Base-by-base conservation (phyloP, 2,888 invertebrate genomes). In the Temnothorax rugatulus region DNA sequence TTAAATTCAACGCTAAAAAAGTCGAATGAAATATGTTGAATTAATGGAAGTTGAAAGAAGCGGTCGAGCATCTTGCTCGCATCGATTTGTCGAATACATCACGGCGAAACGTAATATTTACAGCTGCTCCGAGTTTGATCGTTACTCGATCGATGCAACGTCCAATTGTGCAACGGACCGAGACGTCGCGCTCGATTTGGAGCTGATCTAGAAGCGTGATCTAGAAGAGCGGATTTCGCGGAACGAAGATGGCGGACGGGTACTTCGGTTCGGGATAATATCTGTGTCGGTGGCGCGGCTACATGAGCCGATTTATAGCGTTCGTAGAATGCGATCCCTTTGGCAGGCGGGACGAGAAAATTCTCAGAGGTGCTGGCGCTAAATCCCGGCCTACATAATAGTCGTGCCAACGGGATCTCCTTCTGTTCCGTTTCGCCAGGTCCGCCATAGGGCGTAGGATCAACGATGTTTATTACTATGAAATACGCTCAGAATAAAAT, bases 291-390 rank as follows among this genome's bases (percentile, higher is more conserved):
- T 74, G 59, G 68, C 47, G 57, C 61, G 52, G 73, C 69, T 52
- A 34, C 89, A 89, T 83, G 83, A 83, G 86, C 85, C 88, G 90
- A 91, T 92, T 91, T 91, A 89, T 91, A 89, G 90, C 86, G 84
- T 93, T 93, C 93, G 93, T 73, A 91, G 93, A 93, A 93, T 90
- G 86, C 86, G 91, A 91, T 91, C 92, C 91, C 90, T 91, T 93
- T 93, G 93, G 93, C 93, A 93, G 88, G 82, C 88, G 77, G 74
- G 85, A 86, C 71, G 83, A 84, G 87, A 85, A 88, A 87, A 90
- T 93, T 93, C 93, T 88, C 87, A 91, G 93, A 93, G 93, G 86
- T 92, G 91, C 91, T 93, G 93, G 93, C 92, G 92, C 90, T 90
- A 85, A 71, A 71, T 89, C 87, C 63, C 87, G 91, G 84, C 93